These are phyloP conservation scores for Andrena dorsata DNA, from an alignment of 2,888 invertebrate species.

Conservation along the genomic window DNA sequence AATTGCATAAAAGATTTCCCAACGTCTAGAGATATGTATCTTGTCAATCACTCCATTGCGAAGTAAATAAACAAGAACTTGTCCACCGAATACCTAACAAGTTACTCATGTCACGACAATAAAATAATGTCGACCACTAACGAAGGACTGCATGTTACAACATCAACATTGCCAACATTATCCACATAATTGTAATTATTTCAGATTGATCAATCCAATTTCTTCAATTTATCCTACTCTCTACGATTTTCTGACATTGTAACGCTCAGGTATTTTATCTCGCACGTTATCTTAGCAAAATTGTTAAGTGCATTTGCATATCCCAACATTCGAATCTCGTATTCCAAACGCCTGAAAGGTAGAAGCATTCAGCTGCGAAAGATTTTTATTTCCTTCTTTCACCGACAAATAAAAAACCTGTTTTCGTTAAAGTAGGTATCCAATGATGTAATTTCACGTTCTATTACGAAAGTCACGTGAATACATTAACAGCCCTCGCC, in stretches of 20 bases:
- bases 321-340: background rate
- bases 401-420: background rate
- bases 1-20: constrained; percentile 18
- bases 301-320: too few relatives aligned
- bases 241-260: too few relatives aligned
- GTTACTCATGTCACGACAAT: background rate
- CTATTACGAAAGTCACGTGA: constrained; percentile 14
- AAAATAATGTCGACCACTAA: too few relatives aligned
- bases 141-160: background rate
- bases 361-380: background rate
- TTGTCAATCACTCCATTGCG: background rate
- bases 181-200: background rate
- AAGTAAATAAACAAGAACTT: background rate
- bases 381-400: background rate
- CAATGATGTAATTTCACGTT: constrained; percentile 17
- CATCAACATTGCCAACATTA: background rate
- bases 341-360: background rate
- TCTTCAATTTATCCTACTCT: too few relatives aligned
- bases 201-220: too few relatives aligned
- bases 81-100: background rate
- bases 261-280: too few relatives aligned
- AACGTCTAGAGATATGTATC: constrained; percentile 7
- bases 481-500: background rate
- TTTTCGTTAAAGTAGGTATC: background rate
- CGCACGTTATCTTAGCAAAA: too few relatives aligned